phyloP scores from a whole-genome alignment of 2,888 invertebrate species.

The Drosophila buzzatii region DNA sequence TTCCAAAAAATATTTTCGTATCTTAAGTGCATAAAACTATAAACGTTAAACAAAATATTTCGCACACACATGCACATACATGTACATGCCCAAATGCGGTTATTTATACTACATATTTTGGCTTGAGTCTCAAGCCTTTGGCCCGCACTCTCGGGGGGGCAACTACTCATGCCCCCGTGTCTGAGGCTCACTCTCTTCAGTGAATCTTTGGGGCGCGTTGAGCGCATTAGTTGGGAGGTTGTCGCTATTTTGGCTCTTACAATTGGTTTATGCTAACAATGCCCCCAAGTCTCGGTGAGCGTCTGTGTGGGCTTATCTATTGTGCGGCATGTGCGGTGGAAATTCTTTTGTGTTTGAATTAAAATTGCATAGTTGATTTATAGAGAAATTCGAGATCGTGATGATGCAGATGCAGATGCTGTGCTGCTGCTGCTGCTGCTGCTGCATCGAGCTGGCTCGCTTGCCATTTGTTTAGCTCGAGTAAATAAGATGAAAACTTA shows the following conservation, averaged over 20 bases:
- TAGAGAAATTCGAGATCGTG: conserved; percentile 60
- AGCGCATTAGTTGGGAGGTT: conserved; percentile 74
- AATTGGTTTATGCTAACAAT: conserved; percentile 80
- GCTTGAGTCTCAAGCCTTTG: conserved; percentile 75
- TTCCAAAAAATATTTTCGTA: conserved; percentile 74
- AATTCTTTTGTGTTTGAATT: conserved; percentile 79
- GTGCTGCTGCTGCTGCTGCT: conserved; percentile 11
- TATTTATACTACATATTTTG: conserved; percentile 75
- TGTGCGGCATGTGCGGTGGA: conserved; percentile 50
- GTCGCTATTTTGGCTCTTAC: conserved; percentile 75
- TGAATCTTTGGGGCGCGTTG: conserved; percentile 70
- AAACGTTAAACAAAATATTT: conserved; percentile 81
- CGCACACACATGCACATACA: conserved; percentile 39
- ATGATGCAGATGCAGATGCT: conserved; percentile 35
- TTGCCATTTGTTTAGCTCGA: conserved; percentile 23
- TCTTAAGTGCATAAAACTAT: conserved; percentile 81
- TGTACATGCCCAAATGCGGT: conserved; percentile 59
- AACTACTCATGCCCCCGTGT: conserved; percentile 27
- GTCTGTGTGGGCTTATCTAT: conserved; percentile 27
- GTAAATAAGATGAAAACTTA: conserved; percentile 71
- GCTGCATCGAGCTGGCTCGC: conserved; percentile 13
- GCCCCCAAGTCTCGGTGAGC: conserved; percentile 32
- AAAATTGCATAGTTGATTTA: conserved; percentile 78
- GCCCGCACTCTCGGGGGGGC: conserved; percentile 45
- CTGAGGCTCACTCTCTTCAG: conserved; percentile 25